Percentiles rank a stretch among this genome's conserved stretches.
phyloP scores from a whole-genome alignment of 1,140 invertebrate species.

The Pseudomyrmex gracilis region DNA sequence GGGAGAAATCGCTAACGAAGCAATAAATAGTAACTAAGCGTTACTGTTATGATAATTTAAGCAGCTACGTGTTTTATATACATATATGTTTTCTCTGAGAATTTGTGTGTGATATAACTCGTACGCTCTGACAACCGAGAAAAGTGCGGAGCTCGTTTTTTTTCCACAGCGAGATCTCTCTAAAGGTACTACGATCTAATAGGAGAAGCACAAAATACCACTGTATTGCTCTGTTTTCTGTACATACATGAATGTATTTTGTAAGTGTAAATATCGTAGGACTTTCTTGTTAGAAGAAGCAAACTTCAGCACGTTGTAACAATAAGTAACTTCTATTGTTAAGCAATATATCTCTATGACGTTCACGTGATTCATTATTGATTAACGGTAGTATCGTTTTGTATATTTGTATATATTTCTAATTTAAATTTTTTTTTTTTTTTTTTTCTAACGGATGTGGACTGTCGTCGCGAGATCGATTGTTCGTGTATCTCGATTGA shows the following conservation, averaged over 20 bases:
- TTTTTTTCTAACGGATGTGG: conserved; percentile 39
- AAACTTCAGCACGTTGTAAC: conserved; percentile 63
- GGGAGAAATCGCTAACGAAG: conserved; percentile 69
- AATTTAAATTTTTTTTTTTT: conserved; percentile 67
- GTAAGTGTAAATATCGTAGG: conserved; percentile 77
- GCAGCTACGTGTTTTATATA: conserved; percentile 58
- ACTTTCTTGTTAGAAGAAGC: conserved; percentile 52
- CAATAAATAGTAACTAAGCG: conserved; percentile 73
- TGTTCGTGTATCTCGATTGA: conserved; percentile 43
- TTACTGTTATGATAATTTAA: conserved; percentile 65
- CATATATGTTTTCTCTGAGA: conserved; percentile 62
- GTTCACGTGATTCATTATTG: conserved; percentile 65
- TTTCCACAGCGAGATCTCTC: conserved; percentile 6
- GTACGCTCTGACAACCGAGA: conserved; percentile 29
- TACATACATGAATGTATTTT: conserved; percentile 73
- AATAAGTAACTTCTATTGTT: conserved; percentile 58
- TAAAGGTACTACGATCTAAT: neutral
- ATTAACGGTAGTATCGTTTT: conserved; percentile 69
- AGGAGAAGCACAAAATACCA: conserved; percentile 48
- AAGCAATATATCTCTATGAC: conserved; percentile 58
- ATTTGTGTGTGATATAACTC: conserved; percentile 56
- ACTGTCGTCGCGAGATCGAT: conserved; percentile 62
- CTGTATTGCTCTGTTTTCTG: conserved; percentile 65
- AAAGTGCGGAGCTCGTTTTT: conserved; percentile 6
- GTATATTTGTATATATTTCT: conserved; percentile 76